Percentiles rank a stretch among this genome's conserved stretches.
Conservation (phyloP, 2,113 vertebrate species). For the Rhinopomastus cyanomelas region DNA sequence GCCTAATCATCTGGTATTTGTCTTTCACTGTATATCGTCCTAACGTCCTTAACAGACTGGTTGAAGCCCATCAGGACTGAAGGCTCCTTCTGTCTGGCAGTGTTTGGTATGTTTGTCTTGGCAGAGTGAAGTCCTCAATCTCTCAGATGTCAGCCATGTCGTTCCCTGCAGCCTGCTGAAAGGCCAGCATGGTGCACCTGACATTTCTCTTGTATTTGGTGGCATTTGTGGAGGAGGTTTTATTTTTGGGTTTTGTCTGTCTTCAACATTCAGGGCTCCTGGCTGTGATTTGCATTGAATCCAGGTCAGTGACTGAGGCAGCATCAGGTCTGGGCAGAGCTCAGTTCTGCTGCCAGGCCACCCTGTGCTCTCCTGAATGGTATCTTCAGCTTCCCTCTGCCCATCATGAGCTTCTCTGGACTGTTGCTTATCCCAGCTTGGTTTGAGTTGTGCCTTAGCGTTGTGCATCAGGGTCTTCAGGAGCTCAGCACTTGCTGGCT, state of each 20-base stretch:
- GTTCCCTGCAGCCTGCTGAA: not conserved
- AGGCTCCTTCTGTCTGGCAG: not conserved
- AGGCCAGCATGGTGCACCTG: not conserved
- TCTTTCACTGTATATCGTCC: fast-evolving
- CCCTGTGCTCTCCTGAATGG: not conserved
- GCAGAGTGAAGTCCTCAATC: not conserved
- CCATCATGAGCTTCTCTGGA: fast-evolving
- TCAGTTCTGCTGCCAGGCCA: not conserved
- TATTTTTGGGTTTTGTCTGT: not conserved
- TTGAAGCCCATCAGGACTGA: not conserved
- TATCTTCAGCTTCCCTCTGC: not conserved
- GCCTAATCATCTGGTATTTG: not conserved
- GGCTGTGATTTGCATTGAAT: not conserved
- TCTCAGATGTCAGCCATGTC: not conserved
- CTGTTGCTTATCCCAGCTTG: not conserved
- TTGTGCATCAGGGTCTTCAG: fast-evolving
- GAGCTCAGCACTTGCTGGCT: not conserved
- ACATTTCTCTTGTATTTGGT: not conserved
- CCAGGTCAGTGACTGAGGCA: not conserved
- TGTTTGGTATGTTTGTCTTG: not conserved
- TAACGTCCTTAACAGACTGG: not conserved
- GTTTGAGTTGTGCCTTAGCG: not conserved
- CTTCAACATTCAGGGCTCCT: not conserved
- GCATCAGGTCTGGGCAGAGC: not conserved
- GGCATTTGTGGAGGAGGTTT: not conserved